A percentile compares a stretch with the other conserved stretches of the same genome.
phyloP scores from a whole-genome alignment of 2,888 invertebrate species.

The Tiliacea citrago region DNA sequence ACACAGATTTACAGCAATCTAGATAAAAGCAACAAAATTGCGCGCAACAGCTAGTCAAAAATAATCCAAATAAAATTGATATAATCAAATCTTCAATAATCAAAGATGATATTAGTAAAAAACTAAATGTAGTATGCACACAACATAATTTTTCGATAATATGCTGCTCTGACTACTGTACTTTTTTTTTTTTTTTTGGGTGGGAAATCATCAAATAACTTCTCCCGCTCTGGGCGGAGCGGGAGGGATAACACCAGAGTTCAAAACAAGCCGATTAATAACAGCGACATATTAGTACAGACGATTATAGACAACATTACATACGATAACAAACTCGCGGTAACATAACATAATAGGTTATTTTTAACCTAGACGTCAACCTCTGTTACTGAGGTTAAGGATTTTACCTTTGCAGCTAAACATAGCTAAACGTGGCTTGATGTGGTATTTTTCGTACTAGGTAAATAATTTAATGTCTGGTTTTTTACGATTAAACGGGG shows the following conservation, averaged over 20 bases:
- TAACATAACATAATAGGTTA: constrained; percentile 48
- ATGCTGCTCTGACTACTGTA: not conserved
- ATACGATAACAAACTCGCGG: constrained; percentile 16
- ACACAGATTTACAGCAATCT: constrained; percentile 19
- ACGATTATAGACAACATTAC: constrained; percentile 39
- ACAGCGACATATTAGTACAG: too few species aligned
- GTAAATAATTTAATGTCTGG: too few species aligned
- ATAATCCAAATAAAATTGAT: too few species aligned
- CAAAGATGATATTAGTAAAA: too few species aligned
- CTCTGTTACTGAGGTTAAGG: constrained; percentile 56
- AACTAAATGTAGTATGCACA: not conserved
- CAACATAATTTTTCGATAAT: not conserved
- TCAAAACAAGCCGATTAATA: constrained; percentile 38
- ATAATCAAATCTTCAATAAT: too few species aligned
- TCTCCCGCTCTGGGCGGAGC: too few species aligned
- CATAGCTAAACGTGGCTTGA: constrained; percentile 7
- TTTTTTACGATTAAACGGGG: not conserved
- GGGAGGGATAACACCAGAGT: constrained; percentile 12
- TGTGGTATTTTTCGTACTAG: constrained; percentile 36
- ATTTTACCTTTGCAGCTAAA: constrained; percentile 37
- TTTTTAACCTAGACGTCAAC: constrained; percentile 61
- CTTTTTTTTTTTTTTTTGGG: too few species aligned
- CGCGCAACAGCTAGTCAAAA: too few species aligned
- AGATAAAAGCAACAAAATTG: constrained; percentile 25
- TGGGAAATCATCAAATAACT: too few species aligned